These are phyloP conservation scores for Balanococcus diminutus DNA, from an alignment of 2,888 invertebrate genomes.

Conservation along the genomic window DNA sequence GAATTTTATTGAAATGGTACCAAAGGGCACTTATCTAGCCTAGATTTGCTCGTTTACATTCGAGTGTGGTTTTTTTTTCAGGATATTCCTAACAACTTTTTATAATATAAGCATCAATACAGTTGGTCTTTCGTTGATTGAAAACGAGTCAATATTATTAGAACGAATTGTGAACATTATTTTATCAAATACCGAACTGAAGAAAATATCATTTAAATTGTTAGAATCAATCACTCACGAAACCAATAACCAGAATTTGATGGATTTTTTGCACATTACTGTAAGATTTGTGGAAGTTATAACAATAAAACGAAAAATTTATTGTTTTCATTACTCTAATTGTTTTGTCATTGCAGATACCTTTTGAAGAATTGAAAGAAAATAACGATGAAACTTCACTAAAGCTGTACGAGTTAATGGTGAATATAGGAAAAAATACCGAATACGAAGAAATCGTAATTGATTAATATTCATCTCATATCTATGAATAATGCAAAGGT, in stretches of 20 bases:
- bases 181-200: not conserved
- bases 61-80: no score
- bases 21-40: no score
- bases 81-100: not conserved
- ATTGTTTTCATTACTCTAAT: not conserved
- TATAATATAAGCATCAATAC: not conserved
- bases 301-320: not conserved
- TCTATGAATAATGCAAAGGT: not conserved
- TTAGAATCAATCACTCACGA: not conserved
- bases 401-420: not conserved
- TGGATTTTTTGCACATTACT: not conserved
- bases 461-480: no score
- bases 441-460: not conserved
- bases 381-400: not conserved
- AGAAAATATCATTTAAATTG: not conserved
- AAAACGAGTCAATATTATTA: not conserved
- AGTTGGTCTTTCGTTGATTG: not conserved
- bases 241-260: not conserved
- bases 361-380: not conserved
- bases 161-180: not conserved
- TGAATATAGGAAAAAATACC: not conserved
- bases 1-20: not conserved
- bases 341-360: not conserved
- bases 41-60: no score
- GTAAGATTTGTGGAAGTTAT: no score